These are phyloP conservation scores for Cylas formicarius DNA, from an alignment of 1,140 invertebrate genomes.

Conservation along the genomic window DNA sequence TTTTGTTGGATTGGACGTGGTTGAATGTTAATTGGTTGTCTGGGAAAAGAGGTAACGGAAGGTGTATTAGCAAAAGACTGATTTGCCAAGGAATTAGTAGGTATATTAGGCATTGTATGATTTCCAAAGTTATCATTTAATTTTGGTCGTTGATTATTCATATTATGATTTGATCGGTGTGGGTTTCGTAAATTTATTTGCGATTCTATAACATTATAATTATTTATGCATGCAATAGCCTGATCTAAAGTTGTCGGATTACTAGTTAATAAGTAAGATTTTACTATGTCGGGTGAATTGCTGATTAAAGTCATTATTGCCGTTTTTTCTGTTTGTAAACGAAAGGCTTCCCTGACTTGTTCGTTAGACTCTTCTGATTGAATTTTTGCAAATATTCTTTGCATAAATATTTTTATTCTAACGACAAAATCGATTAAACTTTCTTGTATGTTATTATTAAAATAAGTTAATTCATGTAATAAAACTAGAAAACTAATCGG, in stretches of 20 bases:
- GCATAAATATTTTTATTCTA: conserved; percentile 8
- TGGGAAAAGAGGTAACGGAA: too few relatives aligned
- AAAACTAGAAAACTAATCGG: not conserved
- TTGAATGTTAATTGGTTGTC: too few relatives aligned
- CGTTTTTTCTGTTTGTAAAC: conserved; percentile 5
- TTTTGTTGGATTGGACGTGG: not conserved
- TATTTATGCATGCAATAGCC: not conserved
- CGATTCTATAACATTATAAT: conserved; percentile 5
- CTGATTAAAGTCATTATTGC: conserved; percentile 4
- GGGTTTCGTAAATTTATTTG: too few relatives aligned
- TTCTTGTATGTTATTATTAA: conserved; percentile 7
- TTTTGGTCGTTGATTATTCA: too few relatives aligned
- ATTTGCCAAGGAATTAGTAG: too few relatives aligned
- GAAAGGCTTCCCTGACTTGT: not conserved
- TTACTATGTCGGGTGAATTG: conserved; percentile 1
- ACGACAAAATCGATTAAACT: not conserved
- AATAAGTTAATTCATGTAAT: conserved; percentile 9
- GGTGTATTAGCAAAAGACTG: too few relatives aligned
- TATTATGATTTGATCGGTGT: too few relatives aligned
- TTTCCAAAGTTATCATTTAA: too few relatives aligned
- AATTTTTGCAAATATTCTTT: conserved; percentile 9
- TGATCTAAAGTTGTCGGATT: conserved; percentile 3
- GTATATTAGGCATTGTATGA: too few relatives aligned
- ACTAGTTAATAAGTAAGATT: conserved; percentile 1
- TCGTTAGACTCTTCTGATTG: not conserved